Base-by-base conservation (phyloP, 2,888 invertebrate genomes). In the Tridacna crocea region DNA sequence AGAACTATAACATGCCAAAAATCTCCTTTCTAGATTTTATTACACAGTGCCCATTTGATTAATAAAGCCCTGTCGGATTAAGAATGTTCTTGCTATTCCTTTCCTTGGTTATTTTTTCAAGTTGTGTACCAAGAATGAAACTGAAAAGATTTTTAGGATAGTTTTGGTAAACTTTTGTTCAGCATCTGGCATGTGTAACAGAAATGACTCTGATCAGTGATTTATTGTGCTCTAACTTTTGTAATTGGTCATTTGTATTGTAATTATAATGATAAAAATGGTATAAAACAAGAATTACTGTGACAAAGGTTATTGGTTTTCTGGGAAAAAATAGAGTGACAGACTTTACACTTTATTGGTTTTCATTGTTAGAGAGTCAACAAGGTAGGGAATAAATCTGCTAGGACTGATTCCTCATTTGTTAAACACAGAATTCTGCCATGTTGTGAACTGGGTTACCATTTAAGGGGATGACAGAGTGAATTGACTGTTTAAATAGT, bases 331-430 rank as follows among this genome's bases (percentile, higher is more conserved):
- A 70, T 26, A 22, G 48, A 51, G 26, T 51, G 70, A 51, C 51
- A 51, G 19, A 24, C 6, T 22, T n/a, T 70, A 70, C 70, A 70
- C 47, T 70, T 66, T 70, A 70, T 70, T 70, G 70, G 70, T 70
- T 70, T 70, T 70, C 70, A 70, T 51, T 70, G 47, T 47, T 22
- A 26, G 70, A 70, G 70, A 70, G 70, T 70, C 70, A 70, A 70
- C 70, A 70, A 24, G 51, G 24, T 51, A 51, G 51, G 24, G 70
- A 70, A 70, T 51, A 70, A 70, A 70, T 70, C 70, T 48, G 51
- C 55, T 55, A 55, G 55, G 55, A 55, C 55, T 55, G 55, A 19
- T 24, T 24, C 36, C 70, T 0, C 47, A 70, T 70, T 70, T 70
- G 70, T 51, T 51, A 70, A 48, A 70, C 70, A 51, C 61, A 24